These are phyloP conservation scores for Pycnonotus jocosus DNA, from an alignment of 2,113 vertebrate genomes.

Conservation along the genomic window DNA sequence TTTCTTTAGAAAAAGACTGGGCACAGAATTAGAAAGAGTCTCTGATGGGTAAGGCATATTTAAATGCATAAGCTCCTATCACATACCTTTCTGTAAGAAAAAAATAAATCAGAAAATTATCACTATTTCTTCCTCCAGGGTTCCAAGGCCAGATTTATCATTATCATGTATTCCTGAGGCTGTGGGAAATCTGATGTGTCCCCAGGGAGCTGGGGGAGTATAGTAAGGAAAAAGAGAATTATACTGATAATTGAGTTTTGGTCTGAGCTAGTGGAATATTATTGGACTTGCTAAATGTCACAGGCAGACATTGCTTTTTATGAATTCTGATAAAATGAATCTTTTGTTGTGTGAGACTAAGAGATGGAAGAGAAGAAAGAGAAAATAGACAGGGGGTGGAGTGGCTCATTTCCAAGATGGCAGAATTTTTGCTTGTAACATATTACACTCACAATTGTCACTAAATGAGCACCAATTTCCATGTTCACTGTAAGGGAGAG, in stretches of 20 bases:
- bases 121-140: neutral
- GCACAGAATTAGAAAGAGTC: neutral
- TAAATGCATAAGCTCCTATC: neutral
- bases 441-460: neutral
- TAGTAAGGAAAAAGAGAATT: neutral
- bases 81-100: neutral
- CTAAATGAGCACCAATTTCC: neutral
- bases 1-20: neutral
- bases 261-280: neutral
- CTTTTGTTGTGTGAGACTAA: neutral
- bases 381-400: neutral
- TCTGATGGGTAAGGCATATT: neutral
- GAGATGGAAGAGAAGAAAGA: neutral
- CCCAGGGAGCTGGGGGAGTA: neutral
- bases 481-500: neutral
- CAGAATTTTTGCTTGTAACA: neutral
- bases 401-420: neutral
- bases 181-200: neutral
- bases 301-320: neutral
- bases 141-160: neutral
- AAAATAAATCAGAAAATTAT: neutral
- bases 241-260: neutral
- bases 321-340: neutral
- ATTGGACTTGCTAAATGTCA: neutral
- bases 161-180: neutral